Evolutionary conservation across 2,888 invertebrate genomes (phyloP).

Genomic region (Drosophila multiciliata): DNA sequence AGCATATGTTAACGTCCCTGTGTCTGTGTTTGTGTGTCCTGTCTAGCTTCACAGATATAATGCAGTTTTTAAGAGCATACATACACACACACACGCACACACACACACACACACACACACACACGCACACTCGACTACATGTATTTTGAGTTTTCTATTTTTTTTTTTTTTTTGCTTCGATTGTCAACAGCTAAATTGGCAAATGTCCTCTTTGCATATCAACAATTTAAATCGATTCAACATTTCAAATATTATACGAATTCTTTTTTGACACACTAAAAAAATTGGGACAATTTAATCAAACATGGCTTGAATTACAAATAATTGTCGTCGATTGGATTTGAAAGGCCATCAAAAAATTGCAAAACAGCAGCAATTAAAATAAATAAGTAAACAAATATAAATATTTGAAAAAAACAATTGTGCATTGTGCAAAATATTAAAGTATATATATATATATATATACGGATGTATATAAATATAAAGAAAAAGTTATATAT

Average conservation of each 20-base stretch:
- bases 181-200: slow-evolving; percentile 34
- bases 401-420: slow-evolving; percentile 9
- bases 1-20: neutral
- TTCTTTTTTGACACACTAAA: neutral
- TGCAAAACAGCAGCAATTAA: slow-evolving; percentile 15
- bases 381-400: neutral
- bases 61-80: slow-evolving; percentile 71
- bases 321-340: slow-evolving; percentile 30
- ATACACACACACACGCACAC: neutral
- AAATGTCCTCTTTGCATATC: slow-evolving; percentile 28
- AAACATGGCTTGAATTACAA: slow-evolving; percentile 13
- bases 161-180: slow-evolving; percentile 10
- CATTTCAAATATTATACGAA: slow-evolving; percentile 10
- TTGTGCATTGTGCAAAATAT: slow-evolving; percentile 26
- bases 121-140: slow-evolving; percentile 1
- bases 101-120: neutral
- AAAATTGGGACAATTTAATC: slow-evolving; percentile 5
- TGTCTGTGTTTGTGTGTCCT: slow-evolving; percentile 15
- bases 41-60: slow-evolving; percentile 68
- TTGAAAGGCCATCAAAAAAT: slow-evolving; percentile 4
- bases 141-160: neutral
- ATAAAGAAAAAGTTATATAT: too few species aligned
- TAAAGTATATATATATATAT: neutral
- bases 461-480: neutral
- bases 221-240: slow-evolving; percentile 31